These are phyloP conservation scores for Netelia inedita DNA, from an alignment of 2,888 invertebrate species.

Conservation along the genomic window DNA sequence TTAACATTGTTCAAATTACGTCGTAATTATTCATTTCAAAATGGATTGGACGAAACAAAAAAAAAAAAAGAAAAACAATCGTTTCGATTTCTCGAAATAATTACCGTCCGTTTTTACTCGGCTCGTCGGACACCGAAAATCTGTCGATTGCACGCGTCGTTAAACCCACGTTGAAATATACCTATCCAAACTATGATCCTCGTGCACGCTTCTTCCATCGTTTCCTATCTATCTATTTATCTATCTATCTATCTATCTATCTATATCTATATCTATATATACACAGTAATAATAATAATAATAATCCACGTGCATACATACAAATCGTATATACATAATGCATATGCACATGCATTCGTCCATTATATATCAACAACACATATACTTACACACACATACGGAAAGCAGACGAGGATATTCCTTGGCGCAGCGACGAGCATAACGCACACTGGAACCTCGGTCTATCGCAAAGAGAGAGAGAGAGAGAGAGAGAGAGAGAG, in stretches of 20 bases:
- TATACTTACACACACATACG: neutral
- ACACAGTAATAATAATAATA: neutral
- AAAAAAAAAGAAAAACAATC: no score
- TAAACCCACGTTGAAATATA: no score
- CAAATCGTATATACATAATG: neutral
- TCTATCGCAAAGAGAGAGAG: slow-evolving; percentile 19
- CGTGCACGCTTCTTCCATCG: no score
- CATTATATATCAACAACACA: neutral
- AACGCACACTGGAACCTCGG: slow-evolving; percentile 35
- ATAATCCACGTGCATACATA: neutral
- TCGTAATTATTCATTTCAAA: no score
- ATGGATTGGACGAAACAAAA: no score
- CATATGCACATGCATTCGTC: slow-evolving; percentile 2
- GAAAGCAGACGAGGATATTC: neutral
- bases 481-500: neutral
- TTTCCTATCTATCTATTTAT: neutral
- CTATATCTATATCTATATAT: neutral
- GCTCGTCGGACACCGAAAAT: no score
- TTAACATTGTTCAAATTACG: no score
- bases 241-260: neutral
- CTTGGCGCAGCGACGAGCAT: slow-evolving; percentile 14
- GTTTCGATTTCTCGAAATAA: neutral
- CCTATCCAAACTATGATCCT: no score
- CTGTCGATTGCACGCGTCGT: no score
- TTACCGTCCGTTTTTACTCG: no score